phyloP scores from a whole-genome alignment of 2,113 vertebrate species.

The Salvelinus sp. region DNA sequence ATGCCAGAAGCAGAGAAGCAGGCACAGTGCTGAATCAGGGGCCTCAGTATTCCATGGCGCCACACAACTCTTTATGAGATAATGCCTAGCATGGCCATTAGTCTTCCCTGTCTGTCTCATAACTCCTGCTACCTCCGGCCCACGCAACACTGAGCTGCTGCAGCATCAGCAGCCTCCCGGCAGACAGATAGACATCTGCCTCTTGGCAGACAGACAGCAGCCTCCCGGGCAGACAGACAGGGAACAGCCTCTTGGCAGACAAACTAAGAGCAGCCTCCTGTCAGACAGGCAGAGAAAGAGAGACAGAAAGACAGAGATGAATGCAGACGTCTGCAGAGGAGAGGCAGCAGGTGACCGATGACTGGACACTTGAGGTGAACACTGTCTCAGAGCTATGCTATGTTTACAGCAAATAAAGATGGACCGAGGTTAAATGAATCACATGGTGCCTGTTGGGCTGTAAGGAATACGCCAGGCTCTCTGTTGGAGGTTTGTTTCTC shows the following conservation, averaged over 20 bases:
- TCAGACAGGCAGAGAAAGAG: background rate
- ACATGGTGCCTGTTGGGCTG: conserved; percentile 11
- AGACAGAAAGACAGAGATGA: background rate
- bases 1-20: conserved; percentile 24
- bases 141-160: conserved; percentile 41
- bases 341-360: conserved; percentile 53
- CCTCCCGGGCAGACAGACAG: background rate
- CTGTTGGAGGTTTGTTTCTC: background rate
- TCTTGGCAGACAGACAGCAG: background rate
- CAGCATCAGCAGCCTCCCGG: conserved; percentile 61
- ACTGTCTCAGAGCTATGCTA: conserved; percentile 27
- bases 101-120: conserved; percentile 58
- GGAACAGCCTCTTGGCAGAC: background rate
- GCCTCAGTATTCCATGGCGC: conserved; percentile 44
- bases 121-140: conserved; percentile 39
- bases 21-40: conserved; percentile 70
- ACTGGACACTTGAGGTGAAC: conserved; percentile 24
- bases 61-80: conserved; percentile 58
- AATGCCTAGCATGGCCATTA: conserved; percentile 59
- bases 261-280: background rate
- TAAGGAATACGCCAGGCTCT: background rate
- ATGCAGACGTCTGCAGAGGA: conserved; percentile 42
- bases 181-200: background rate
- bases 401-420: conserved; percentile 45
- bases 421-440: conserved; percentile 24